A percentile compares a stretch with the other conserved stretches of the same genome.
phyloP scores from a whole-genome alignment of 2,888 invertebrate genomes.

The Automeris io region DNA sequence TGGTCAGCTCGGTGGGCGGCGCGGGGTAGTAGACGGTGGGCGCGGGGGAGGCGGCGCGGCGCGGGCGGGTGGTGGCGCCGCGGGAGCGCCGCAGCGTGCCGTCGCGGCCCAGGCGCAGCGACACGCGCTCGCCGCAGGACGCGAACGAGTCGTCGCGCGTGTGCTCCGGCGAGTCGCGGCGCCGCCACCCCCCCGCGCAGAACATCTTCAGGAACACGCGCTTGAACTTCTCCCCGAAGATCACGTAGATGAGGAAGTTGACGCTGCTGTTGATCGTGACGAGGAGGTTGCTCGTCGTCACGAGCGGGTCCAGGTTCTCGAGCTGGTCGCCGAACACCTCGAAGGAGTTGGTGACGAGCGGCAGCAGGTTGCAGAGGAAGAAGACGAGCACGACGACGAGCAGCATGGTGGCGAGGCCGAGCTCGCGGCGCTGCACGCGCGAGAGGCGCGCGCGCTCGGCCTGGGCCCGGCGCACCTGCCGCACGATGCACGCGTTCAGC shows the following conservation, averaged over 20 bases:
- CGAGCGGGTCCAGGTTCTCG: slow-evolving; percentile 78
- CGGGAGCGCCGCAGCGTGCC: slow-evolving; percentile 55
- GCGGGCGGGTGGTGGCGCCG: slow-evolving; percentile 24
- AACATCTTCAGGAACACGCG: slow-evolving; percentile 88
- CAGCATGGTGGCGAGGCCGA: slow-evolving; percentile 96
- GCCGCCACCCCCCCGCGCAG: slow-evolving; percentile 79
- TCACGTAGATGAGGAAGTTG: slow-evolving; percentile 98
- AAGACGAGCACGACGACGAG: slow-evolving; percentile 96
- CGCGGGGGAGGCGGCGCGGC: slow-evolving; percentile 29
- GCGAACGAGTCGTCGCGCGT: slow-evolving; percentile 90
- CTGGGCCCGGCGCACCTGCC: slow-evolving; percentile 92
- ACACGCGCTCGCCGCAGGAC: slow-evolving; percentile 86
- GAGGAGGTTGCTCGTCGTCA: slow-evolving; percentile 91
- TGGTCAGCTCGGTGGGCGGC: slow-evolving; percentile 30
- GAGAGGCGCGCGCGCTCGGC: slow-evolving; percentile 93
- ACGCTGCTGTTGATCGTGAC: slow-evolving; percentile 98
- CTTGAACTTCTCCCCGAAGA: slow-evolving; percentile 98
- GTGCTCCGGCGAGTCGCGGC: slow-evolving; percentile 79
- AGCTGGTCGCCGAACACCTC: slow-evolving; percentile 82
- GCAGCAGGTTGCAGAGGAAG: slow-evolving; percentile 93
- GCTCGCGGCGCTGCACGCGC: slow-evolving; percentile 92
- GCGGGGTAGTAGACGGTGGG: slow-evolving; percentile 59
- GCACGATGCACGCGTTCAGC: slow-evolving; percentile 93
- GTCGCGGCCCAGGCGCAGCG: slow-evolving; percentile 77
- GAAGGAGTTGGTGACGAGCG: slow-evolving; percentile 89